Conservation (phyloP, 1,140 invertebrate genomes). For the Chionoecetes opilio region DNA sequence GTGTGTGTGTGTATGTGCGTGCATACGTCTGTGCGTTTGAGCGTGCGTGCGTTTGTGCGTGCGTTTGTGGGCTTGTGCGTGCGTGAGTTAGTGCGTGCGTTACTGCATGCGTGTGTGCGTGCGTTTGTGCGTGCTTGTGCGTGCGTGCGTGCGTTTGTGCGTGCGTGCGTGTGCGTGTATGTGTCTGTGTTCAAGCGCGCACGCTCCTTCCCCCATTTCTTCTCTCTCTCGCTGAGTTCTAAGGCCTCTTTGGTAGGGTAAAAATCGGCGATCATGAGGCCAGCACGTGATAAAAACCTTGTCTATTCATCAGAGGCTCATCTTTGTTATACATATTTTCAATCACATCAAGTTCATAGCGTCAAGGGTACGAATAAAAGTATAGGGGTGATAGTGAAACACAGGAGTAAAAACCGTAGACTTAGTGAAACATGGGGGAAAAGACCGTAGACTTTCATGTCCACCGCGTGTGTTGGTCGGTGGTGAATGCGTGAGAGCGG, state of each 20-base stretch:
- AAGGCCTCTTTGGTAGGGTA: no score
- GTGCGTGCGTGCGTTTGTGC: no score
- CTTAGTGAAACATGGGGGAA: neutral
- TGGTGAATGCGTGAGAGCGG: neutral
- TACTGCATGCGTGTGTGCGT: no score
- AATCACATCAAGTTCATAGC: neutral
- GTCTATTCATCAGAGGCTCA: neutral
- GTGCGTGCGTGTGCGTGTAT: no score
- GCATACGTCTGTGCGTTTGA: neutral
- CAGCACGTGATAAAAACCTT: no score
- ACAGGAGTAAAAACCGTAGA: no score
- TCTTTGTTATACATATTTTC: neutral
- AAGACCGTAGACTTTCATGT: conserved; percentile 12
- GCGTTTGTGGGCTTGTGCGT: neutral
- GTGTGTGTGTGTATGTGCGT: neutral
- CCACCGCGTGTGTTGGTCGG: neutral
- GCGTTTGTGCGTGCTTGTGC: no score
- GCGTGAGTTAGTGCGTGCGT: no score
- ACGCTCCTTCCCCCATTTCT: no score
- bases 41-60: neutral
- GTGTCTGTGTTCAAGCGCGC: no score
- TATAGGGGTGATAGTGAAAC: conserved; percentile 28
- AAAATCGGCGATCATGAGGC: no score
- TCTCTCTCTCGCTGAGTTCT: no score
- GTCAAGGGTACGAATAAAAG: conserved; percentile 1